A percentile compares a stretch with the other conserved stretches of the same genome.
phyloP scores from a whole-genome alignment of 2,888 invertebrate species.

The Flexamia atlantica region DNA sequence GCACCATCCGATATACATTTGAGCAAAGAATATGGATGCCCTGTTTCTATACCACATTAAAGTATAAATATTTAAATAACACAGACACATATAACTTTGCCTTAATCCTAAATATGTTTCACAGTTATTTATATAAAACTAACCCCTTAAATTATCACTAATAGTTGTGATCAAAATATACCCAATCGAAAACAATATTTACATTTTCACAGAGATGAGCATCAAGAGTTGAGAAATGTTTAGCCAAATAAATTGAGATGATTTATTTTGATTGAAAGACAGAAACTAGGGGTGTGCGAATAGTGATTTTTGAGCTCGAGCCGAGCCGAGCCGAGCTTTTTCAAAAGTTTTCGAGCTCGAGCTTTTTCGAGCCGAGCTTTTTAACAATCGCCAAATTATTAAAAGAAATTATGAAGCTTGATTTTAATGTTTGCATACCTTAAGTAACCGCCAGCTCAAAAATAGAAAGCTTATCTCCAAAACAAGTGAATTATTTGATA shows the following conservation, averaged over 20 bases:
- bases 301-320: too few relatives aligned
- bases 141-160: neutral
- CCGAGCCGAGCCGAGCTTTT: too few relatives aligned
- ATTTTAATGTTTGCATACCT: too few relatives aligned
- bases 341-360: too few relatives aligned
- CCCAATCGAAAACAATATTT: neutral
- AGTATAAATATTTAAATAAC: neutral
- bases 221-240: neutral
- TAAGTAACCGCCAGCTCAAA: too few relatives aligned
- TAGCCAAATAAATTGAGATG: neutral
- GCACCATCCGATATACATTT: neutral
- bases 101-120: neutral
- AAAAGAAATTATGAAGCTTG: too few relatives aligned
- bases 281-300: too few relatives aligned
- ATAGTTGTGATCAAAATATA: neutral
- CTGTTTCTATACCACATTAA: neutral
- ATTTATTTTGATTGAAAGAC: too few relatives aligned
- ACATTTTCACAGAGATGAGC: neutral
- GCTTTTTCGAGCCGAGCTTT: too few relatives aligned
- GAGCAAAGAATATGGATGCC: conserved; percentile 2
- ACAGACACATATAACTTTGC: neutral
- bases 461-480: too few relatives aligned
- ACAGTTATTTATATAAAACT: neutral
- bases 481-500: too few relatives aligned
- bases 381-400: too few relatives aligned